phyloP scores from a whole-genome alignment of 2,888 invertebrate species.

The Saturnia pavonia region DNA sequence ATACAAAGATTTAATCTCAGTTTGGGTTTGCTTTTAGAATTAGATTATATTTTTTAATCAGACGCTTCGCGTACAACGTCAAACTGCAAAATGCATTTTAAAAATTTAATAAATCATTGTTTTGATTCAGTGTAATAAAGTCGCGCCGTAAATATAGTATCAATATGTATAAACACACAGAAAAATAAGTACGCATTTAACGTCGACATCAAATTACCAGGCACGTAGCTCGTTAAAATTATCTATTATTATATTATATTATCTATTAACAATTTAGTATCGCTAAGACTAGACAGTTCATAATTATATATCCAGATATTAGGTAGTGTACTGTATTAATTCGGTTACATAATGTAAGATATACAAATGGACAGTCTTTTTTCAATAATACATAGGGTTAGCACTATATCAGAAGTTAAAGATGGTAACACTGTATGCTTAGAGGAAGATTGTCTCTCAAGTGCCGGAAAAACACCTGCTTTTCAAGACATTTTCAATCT shows the following conservation, averaged over 20 bases:
- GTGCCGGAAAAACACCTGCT: no score
- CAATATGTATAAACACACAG: not conserved
- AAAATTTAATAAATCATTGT: not conserved
- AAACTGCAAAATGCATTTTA: not conserved
- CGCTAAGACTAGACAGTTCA: not conserved
- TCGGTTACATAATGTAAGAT: not conserved
- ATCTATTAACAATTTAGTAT: conserved; percentile 12
- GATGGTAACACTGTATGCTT: no score
- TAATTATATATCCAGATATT: conserved; percentile 3
- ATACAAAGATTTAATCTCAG: not conserved
- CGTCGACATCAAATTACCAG: not conserved
- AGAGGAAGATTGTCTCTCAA: no score
- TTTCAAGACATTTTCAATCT: no score
- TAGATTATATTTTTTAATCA: not conserved
- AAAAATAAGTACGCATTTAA: not conserved
- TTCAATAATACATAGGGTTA: no score
- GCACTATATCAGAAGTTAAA: no score
- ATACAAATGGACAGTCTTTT: not conserved
- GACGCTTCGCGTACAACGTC: not conserved
- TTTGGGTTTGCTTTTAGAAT: not conserved
- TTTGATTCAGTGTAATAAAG: not conserved
- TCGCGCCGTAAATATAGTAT: not conserved
- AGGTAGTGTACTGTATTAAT: not conserved
- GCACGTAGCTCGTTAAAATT: conserved; percentile 12
- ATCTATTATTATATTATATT: no score